These are phyloP conservation scores for Bombycilla garrulus DNA, from an alignment of 2,113 vertebrate genomes.

Conservation along the genomic window DNA sequence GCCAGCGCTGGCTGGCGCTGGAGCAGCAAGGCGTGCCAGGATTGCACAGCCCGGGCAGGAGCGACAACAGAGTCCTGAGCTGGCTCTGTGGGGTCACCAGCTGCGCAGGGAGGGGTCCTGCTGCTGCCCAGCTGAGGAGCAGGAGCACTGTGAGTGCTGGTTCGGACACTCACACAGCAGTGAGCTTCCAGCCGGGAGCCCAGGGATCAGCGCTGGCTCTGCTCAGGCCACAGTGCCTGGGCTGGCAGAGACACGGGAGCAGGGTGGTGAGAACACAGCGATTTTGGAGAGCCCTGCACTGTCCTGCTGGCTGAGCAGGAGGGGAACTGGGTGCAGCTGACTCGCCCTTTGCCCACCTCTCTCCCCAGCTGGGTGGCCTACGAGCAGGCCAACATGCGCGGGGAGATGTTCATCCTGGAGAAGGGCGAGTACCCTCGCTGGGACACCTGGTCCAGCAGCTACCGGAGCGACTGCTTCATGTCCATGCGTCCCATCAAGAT, in stretches of 20 bases:
- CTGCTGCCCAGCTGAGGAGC: not conserved
- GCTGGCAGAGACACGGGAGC: not conserved
- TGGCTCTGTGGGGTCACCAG: accelerated
- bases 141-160: not conserved
- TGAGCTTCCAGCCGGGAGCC: not conserved
- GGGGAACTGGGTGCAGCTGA: not conserved
- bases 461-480: constrained; percentile 91
- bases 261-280: not conserved
- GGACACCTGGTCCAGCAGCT: constrained; percentile 97
- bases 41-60: not conserved
- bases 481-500: constrained; percentile 91
- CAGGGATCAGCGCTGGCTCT: accelerated
- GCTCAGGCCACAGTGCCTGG: not conserved
- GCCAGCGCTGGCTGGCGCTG: not conserved
- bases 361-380: constrained; percentile 88
- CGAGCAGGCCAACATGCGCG: constrained; percentile 91
- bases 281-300: not conserved
- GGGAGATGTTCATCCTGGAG: constrained; percentile 97
- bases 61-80: not conserved
- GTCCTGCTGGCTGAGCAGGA: not conserved
- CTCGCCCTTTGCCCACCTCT: accelerated
- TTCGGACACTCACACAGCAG: not conserved
- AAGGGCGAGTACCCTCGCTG: constrained; percentile 96
- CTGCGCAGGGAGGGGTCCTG: not conserved
- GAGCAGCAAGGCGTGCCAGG: not conserved